A percentile compares a stretch with the other conserved stretches of the same genome.
phyloP scores from a whole-genome alignment of 2,113 vertebrate genomes.

The Noctilio leporinus region DNA sequence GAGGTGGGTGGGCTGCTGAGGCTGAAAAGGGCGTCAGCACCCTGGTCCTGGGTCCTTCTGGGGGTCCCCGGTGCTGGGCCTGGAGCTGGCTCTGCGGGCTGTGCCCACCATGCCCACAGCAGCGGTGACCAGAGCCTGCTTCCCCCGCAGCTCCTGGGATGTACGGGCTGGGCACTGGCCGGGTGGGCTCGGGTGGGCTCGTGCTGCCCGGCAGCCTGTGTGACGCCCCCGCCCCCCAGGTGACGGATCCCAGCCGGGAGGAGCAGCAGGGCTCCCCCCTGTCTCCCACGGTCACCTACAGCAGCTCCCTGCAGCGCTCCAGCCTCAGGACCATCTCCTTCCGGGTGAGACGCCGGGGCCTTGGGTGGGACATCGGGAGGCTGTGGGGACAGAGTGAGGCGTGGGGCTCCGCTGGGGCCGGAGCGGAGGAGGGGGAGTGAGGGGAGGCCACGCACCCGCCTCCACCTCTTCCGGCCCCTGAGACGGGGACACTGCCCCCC shows the following conservation, averaged over 20 bases:
- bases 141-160: fast-evolving
- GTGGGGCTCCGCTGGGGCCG: not conserved
- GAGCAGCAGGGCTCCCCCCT: constrained; percentile 23
- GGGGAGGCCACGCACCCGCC: not conserved
- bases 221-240: constrained; percentile 18
- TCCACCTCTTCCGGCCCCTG: not conserved
- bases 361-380: not conserved
- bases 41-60: not conserved
- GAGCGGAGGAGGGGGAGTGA: not conserved
- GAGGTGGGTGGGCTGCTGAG: not conserved
- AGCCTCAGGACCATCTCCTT: constrained; percentile 90
- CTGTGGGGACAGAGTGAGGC: not conserved
- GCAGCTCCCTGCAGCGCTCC: constrained; percentile 82
- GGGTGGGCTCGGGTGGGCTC: not conserved
- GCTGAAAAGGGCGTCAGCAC: not conserved
- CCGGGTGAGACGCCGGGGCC: constrained; percentile 81
- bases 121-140: not conserved
- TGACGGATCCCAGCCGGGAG: constrained; percentile 55
- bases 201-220: not conserved
- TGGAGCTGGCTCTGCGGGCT: not conserved
- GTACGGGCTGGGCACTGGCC: not conserved
- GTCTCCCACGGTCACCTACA: constrained; percentile 64
- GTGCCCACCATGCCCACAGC: fast-evolving
- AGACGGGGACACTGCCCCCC: no score
- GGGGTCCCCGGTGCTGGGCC: not conserved